Conservation (phyloP, 2,113 vertebrate genomes). For the Carollia perspicillata region DNA sequence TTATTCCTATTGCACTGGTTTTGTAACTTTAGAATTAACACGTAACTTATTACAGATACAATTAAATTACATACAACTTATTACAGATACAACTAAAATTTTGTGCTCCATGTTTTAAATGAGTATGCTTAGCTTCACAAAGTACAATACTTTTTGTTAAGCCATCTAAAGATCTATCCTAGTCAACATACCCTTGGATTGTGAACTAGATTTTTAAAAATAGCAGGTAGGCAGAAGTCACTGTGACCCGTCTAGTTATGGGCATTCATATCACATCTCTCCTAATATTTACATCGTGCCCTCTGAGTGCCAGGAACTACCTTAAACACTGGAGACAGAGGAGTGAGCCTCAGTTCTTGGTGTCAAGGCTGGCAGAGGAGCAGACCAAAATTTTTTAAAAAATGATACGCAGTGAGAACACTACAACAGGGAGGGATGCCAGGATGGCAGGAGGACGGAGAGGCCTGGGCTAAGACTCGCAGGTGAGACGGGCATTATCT, state of each 20-base stretch:
- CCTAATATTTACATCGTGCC: conserved; percentile 11
- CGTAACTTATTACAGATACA: neutral
- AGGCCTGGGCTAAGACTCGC: neutral
- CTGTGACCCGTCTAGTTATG: neutral
- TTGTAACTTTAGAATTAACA: neutral
- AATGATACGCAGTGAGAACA: accelerated
- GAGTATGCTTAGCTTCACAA: neutral
- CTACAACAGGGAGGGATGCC: accelerated
- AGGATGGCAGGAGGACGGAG: accelerated
- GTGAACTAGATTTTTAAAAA: conserved; percentile 4
- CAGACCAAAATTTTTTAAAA: too few species aligned
- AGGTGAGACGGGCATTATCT: neutral
- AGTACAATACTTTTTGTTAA: neutral
- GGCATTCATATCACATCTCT: neutral
- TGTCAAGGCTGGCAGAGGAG: neutral
- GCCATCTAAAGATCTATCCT: neutral
- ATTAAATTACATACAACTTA: neutral
- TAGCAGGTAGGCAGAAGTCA: neutral
- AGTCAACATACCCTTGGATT: neutral
- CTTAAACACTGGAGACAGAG: neutral
- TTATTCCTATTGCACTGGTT: neutral
- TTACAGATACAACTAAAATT: neutral
- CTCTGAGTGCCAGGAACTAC: neutral
- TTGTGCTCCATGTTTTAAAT: neutral
- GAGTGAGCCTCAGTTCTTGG: neutral